Evolutionary conservation across 2,113 vertebrate genomes (phyloP).

Genomic region (Bujurquina vittata): DNA sequence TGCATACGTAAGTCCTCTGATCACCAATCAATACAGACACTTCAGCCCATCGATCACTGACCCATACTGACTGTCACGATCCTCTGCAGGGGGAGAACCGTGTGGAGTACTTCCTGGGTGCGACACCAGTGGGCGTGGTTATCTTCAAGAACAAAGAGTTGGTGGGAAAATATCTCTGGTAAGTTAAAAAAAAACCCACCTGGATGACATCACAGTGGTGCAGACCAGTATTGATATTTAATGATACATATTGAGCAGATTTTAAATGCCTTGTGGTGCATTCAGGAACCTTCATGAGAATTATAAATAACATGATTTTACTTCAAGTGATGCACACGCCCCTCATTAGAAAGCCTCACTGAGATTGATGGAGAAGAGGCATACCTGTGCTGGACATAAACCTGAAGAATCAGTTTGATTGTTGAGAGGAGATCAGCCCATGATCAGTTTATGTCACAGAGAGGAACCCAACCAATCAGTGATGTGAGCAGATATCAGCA

Average conservation of each 20-base stretch:
- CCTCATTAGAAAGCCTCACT: too few species aligned
- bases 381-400: too few species aligned
- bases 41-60: neutral
- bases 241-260: neutral
- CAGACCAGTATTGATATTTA: neutral
- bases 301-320: too few species aligned
- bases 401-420: too few species aligned
- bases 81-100: conserved; percentile 87
- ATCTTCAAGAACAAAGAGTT: conserved; percentile 93
- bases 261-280: neutral
- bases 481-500: too few species aligned
- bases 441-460: too few species aligned
- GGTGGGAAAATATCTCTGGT: conserved; percentile 96
- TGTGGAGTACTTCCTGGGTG: conserved; percentile 91
- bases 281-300: too few species aligned
- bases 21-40: neutral
- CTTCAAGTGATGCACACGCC: too few species aligned
- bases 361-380: too few species aligned
- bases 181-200: conserved; percentile 45
- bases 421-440: too few species aligned
- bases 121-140: conserved; percentile 89
- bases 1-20: conserved; percentile 85
- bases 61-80: neutral
- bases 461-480: too few species aligned
- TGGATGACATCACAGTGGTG: neutral